Evolutionary conservation across 2,888 invertebrate species (phyloP), one percentile per base, ranked within the genome.

Genomic region (Dolichopus griseipennis): DNA sequence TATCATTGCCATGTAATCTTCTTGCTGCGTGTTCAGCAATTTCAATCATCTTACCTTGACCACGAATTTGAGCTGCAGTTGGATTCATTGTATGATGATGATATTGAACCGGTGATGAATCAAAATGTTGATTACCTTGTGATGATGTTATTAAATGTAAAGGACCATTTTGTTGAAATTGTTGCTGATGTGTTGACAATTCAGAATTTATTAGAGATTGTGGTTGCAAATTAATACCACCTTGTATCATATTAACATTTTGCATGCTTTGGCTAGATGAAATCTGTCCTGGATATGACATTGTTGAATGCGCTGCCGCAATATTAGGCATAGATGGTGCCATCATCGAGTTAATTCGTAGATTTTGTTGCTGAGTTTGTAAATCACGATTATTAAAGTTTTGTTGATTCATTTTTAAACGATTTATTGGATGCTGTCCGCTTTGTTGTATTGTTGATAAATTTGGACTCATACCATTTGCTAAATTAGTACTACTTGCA

Each of bases 11-110:
- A 71, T 83, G 84, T 72, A 85, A 85, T 21, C 89, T 78, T 65
- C 90, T 81, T 70, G 89, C 81, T 12, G 91, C 88, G 77, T 93
- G 91, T 75, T 93, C 91, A 4, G 90, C 88, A 90, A 92, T 91
- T 80, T 92, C 92, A 6, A 88, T 87, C 69, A 91, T 82, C 77
- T 91, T 89, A 0, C 89, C 89, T 64, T 85, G 82, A 1, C 87
- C 85, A 34, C 76, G 80, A 0, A 78, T 34, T 79, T 79, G 71
- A 79, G 79, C 18, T 81, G 78, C 65, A 10, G 18, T 61, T 20
- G 65, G 27, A 37, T 67, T 69, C 22, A 22, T 65, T 37, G 37
- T 78, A 62, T 73, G 69, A 12, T 74, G 73, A 20, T 75, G 77
- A 21, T 77, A 77, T 21, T 72, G 72, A 18, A 22, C 27, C 12